A percentile compares a stretch with the other conserved stretches of the same genome.
Evolutionary conservation across 2,113 vertebrate species (phyloP).

Genomic region (Microtus pennsylvanicus): DNA sequence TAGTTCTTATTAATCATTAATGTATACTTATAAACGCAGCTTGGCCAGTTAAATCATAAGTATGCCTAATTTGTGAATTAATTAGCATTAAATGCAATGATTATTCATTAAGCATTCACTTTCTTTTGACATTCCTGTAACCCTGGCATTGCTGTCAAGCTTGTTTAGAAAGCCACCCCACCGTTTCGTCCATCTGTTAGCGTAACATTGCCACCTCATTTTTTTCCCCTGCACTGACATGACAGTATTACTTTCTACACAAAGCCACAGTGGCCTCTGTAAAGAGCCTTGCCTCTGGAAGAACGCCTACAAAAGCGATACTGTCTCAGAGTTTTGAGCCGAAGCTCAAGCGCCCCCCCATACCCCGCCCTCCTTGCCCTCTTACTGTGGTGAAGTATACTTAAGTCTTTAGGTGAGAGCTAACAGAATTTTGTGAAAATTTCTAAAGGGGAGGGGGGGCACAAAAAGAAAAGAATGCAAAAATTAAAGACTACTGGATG

Average conservation of each 20-base stretch:
- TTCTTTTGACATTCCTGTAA: conserved; percentile 87
- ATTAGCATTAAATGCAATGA: conserved; percentile 78
- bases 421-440: accelerated
- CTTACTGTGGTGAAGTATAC: conserved; percentile 88
- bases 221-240: conserved; percentile 68
- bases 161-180: conserved; percentile 84
- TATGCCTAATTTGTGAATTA: conserved; percentile 75
- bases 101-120: conserved; percentile 87
- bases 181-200: conserved; percentile 83
- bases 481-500: neutral
- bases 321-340: conserved; percentile 80
- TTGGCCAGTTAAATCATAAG: conserved; percentile 76
- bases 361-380: neutral
- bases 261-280: neutral
- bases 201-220: conserved; percentile 79
- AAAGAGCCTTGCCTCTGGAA: conserved; percentile 6
- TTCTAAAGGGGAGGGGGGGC: neutral
- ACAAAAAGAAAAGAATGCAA: neutral
- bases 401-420: neutral
- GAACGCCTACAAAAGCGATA: conserved; percentile 84
- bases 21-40: conserved; percentile 75
- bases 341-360: neutral
- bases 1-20: conserved; percentile 77
- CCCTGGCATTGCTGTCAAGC: conserved; percentile 90
- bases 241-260: conserved; percentile 87